Conservation (phyloP, 2,797 vertebrate species). For the Huso huso region DNA sequence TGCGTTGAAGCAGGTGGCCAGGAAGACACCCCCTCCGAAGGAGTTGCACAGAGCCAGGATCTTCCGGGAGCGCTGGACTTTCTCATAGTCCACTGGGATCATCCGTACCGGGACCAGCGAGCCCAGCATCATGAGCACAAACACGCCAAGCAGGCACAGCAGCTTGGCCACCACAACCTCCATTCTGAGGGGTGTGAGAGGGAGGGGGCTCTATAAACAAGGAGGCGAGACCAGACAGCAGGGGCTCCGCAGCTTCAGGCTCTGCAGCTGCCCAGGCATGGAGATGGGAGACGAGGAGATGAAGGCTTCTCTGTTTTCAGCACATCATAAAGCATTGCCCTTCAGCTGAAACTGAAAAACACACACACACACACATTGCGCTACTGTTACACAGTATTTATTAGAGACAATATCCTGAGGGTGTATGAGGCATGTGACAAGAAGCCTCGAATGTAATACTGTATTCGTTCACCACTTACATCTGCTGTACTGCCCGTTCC, state of each 20-base stretch:
- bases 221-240: neutral
- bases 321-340: conserved; percentile 14
- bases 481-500: too few species aligned
- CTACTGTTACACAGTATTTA: neutral
- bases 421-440: too few species aligned
- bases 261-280: neutral
- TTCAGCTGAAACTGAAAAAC: conserved; percentile 11
- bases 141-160: conserved; percentile 72
- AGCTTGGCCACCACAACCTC: conserved; percentile 70
- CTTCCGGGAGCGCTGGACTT: conserved; percentile 58
- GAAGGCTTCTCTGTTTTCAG: neutral
- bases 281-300: neutral
- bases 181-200: conserved; percentile 40
- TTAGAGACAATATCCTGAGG: too few species aligned
- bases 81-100: conserved; percentile 62
- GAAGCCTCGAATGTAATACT: too few species aligned
- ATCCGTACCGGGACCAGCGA: conserved; percentile 77
- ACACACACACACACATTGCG: neutral
- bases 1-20: conserved; percentile 87
- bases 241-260: neutral
- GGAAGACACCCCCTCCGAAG: conserved; percentile 84
- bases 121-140: conserved; percentile 72
- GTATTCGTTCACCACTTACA: too few species aligned
- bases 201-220: neutral
- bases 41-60: conserved; percentile 72